Percentiles rank a stretch among this genome's conserved stretches.
Evolutionary conservation across 2,888 invertebrate genomes (phyloP).

Genomic region (Lepidonotus clava): DNA sequence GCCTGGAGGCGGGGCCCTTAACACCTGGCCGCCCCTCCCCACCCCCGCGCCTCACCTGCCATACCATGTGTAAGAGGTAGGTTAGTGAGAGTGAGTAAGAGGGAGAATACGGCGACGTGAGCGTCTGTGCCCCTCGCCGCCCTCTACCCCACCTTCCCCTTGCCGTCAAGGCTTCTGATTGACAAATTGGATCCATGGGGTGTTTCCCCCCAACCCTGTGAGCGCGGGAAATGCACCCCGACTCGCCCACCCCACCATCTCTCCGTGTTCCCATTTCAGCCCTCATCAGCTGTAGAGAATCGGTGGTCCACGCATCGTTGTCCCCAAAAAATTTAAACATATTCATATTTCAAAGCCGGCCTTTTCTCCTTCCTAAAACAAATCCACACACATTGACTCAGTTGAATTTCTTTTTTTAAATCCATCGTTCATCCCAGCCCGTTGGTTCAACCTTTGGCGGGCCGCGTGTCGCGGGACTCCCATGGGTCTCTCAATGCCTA

Average conservation of each 20-base stretch:
- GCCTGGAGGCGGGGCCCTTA: background rate
- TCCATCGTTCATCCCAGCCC: background rate
- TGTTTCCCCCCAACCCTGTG: constrained; percentile 16
- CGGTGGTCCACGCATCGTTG: no score
- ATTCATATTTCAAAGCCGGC: no score
- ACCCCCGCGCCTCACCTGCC: background rate
- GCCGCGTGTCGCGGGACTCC: background rate
- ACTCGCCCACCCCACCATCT: constrained; percentile 16
- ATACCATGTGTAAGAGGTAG: background rate
- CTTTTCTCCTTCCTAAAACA: no score
- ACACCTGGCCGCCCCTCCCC: constrained; percentile 40
- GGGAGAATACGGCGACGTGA: background rate
- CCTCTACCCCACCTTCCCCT: background rate
- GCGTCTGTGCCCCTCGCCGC: background rate
- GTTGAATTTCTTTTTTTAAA: no score
- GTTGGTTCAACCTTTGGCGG: background rate
- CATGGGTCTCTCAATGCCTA: background rate
- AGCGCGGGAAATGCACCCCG: background rate
- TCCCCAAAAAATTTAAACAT: no score
- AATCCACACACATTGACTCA: no score
- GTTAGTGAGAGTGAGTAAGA: background rate
- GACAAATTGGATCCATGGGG: constrained; percentile 52
- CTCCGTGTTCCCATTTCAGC: no score
- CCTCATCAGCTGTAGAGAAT: no score
- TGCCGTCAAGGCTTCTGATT: constrained; percentile 8